Base-by-base conservation (phyloP, 2,888 invertebrate species). In the Tenodera sinensis region DNA sequence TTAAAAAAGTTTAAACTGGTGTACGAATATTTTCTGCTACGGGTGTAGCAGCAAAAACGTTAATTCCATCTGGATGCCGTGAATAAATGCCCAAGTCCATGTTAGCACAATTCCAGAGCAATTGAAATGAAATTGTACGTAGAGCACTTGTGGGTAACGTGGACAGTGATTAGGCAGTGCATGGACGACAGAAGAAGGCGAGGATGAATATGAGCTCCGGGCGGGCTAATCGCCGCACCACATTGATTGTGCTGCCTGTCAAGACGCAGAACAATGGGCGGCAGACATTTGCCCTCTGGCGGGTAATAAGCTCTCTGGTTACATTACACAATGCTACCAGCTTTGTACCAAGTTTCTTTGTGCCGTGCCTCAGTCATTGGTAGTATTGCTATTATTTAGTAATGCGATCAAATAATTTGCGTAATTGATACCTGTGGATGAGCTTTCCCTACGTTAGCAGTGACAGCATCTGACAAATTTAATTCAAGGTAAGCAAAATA, bases 231-330 rank as follows among this genome's bases (percentile, higher is more conserved):
- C 54, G 54, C 54, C 54, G 54, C 54, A 71, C 54, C 54, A 71
- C 54, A 71, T 71, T 71, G 54, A 71, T 71, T 71, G 54, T 71
- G 54, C 54, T 71, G 54, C 54, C 54, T 71, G 54, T 71, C 54
- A 71, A 71, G 54, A 71, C 54, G 54, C 54, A 71, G 54, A 71
- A 71, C 54, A 71, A 71, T 71, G 54, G 54, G 54, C 54, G 87
- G 83, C 83, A 87, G 82, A 87, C 87, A 83, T 87, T 87, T 87
- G 87, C 87, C 87, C 87, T 87, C 87, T 87, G 87, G 83, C n/a
- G 87, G 83, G 54, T 71, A 71, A 71, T 71, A 71, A 71, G 54
- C 54, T 71, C 54, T 71, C 54, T 71, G 54, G 54, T 71, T 71
- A 71, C 54, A 71, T 71, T 71, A 71, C 54, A 71, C 54, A 71